Conservation (phyloP, 2,113 vertebrate genomes). For the Passer montanus region DNA sequence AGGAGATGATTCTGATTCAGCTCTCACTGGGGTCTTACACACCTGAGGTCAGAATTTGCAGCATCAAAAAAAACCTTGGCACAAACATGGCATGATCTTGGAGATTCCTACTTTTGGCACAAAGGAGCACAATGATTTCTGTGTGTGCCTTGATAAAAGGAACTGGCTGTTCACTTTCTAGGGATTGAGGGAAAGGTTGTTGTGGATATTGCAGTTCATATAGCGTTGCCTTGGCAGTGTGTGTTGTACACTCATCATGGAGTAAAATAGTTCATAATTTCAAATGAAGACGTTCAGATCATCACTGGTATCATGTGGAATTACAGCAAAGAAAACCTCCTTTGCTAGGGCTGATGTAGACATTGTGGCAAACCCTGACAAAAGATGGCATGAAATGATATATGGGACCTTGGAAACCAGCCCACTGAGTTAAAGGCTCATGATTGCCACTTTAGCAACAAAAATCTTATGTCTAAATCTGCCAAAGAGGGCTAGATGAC, state of each 20-base stretch:
- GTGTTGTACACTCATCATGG: rapidly evolving
- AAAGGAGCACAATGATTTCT: neutral
- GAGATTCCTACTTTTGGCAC: neutral
- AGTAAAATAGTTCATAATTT: neutral
- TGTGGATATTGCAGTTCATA: neutral
- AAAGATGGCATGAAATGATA: neutral
- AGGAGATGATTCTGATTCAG: neutral
- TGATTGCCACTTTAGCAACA: neutral
- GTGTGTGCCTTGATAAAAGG: neutral
- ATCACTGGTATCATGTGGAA: neutral
- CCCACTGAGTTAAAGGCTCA: neutral
- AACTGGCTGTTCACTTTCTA: neutral
- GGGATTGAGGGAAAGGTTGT: neutral
- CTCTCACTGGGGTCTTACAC: neutral
- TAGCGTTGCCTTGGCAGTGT: neutral
- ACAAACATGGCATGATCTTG: neutral
- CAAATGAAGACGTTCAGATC: neutral
- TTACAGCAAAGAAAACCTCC: neutral
- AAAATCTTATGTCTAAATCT: neutral
- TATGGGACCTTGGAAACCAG: neutral
- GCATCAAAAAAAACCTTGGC: neutral
- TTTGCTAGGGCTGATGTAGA: neutral
- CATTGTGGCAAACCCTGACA: neutral
- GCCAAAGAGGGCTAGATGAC: neutral
- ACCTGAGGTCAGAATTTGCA: neutral